A percentile compares a stretch with the other conserved stretches of the same genome.
Evolutionary conservation across 1,140 invertebrate species (phyloP).

Genomic region (Elymnias hypermnestra): DNA sequence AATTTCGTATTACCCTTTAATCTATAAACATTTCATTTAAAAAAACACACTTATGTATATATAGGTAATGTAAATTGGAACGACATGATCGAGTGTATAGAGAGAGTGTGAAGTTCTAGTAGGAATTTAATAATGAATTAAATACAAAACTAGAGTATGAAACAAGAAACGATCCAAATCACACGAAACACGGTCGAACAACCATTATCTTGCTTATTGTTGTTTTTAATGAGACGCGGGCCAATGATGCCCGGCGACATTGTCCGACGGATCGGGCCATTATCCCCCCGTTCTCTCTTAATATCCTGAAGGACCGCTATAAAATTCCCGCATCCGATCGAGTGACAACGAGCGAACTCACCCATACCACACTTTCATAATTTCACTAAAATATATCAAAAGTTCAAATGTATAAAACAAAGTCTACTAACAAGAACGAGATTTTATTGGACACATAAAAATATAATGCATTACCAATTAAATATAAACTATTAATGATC

Average conservation of each 20-base stretch:
- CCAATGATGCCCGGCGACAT: slow-evolving; percentile 38
- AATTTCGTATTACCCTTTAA: too few relatives aligned
- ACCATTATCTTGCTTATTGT: slow-evolving; percentile 43
- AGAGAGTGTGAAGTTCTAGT: too few relatives aligned
- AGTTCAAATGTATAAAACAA: too few relatives aligned
- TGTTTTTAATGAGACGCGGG: slow-evolving; percentile 55
- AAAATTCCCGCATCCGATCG: slow-evolving; percentile 40
- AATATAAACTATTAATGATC: too few relatives aligned
- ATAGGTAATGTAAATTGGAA: not conserved
- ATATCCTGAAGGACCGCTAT: slow-evolving; percentile 40
- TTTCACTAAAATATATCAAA: slow-evolving; percentile 14
- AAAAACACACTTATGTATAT: not conserved
- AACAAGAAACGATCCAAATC: slow-evolving; percentile 13
- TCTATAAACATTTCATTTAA: too few relatives aligned
- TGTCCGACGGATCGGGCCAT: slow-evolving; percentile 38
- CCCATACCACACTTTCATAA: slow-evolving; percentile 21
- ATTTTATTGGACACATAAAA: too few relatives aligned
- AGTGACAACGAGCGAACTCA: slow-evolving; percentile 29
- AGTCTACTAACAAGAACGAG: too few relatives aligned
- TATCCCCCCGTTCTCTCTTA: slow-evolving; percentile 37
- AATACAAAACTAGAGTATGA: too few relatives aligned
- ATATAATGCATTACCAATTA: too few relatives aligned
- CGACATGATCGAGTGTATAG: too few relatives aligned
- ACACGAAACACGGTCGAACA: slow-evolving; percentile 20
- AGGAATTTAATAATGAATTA: too few relatives aligned